A percentile compares a stretch with the other conserved stretches of the same genome.
These are phyloP conservation scores for Remorina albescens DNA, from an alignment of 2,797 vertebrate species.

Conservation along the genomic window DNA sequence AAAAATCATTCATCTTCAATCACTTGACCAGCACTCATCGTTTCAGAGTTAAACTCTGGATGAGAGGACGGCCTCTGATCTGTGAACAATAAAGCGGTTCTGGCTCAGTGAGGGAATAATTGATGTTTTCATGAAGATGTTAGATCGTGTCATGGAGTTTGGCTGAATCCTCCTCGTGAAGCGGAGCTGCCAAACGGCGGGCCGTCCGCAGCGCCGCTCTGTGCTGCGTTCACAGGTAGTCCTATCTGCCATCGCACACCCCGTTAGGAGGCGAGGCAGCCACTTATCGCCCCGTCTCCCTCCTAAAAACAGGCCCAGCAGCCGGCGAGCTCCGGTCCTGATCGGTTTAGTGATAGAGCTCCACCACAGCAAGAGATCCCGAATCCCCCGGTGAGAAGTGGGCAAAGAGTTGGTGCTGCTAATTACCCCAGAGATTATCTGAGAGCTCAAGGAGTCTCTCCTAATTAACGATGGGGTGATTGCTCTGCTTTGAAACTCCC, in stretches of 20 bases:
- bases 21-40: too few relatives aligned
- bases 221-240: conserved; percentile 41
- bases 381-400: conserved; percentile 40
- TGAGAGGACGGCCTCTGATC: conserved; percentile 16
- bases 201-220: conserved; percentile 31
- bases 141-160: conserved; percentile 32
- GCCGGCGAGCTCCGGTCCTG: conserved; percentile 1
- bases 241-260: conserved; percentile 42
- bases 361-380: conserved; percentile 11
- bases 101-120: conserved; percentile 39
- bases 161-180: conserved; percentile 31
- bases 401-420: conserved; percentile 41
- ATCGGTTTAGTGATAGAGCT: conserved; percentile 23
- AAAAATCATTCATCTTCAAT: too few relatives aligned
- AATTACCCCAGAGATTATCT: conserved; percentile 61
- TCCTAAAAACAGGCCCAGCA: background rate
- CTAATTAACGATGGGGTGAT: conserved; percentile 65
- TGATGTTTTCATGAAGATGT: conserved; percentile 53
- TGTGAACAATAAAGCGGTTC: background rate
- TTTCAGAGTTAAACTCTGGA: too few relatives aligned
- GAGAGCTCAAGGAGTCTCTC: conserved; percentile 46
- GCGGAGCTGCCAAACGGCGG: conserved; percentile 31
- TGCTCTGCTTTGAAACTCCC: conserved; percentile 32
- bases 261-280: conserved; percentile 5
- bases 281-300: conserved; percentile 33